Conservation (phyloP, 2,113 vertebrate species). For the Fulmarus glacialis region DNA sequence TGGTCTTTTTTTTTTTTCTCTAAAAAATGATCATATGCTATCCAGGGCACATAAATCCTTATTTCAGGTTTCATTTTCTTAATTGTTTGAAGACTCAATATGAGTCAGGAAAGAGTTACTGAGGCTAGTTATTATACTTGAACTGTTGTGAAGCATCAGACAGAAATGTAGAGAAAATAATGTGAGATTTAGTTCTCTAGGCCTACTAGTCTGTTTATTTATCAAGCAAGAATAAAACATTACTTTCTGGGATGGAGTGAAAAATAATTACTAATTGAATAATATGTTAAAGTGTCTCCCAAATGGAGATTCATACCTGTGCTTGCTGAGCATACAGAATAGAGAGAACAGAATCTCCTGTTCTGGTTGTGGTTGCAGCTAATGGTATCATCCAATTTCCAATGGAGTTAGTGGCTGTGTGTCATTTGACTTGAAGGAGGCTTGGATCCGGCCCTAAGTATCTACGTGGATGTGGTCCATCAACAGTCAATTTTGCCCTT, state of each 20-base stretch:
- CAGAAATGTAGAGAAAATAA: neutral
- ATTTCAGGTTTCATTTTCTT: neutral
- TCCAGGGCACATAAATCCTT: neutral
- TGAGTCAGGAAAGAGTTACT: neutral
- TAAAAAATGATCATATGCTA: neutral
- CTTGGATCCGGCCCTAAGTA: neutral
- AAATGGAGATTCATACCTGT: neutral
- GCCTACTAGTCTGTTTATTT: neutral
- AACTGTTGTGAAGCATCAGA: neutral
- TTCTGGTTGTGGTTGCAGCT: neutral
- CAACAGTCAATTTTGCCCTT: neutral
- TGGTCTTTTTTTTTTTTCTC: neutral
- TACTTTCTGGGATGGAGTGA: neutral
- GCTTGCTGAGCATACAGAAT: neutral
- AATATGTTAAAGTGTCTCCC: neutral
- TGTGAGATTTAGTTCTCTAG: neutral
- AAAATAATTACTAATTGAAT: neutral
- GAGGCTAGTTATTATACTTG: neutral
- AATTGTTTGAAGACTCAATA: neutral
- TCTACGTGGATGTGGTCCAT: neutral
- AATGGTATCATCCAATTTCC: neutral
- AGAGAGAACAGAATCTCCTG: neutral
- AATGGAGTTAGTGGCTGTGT: neutral
- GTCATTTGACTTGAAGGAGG: neutral
- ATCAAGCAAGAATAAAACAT: neutral